Evolutionary conservation across 1,140 invertebrate genomes (phyloP).

Genomic region (Periplaneta americana): DNA sequence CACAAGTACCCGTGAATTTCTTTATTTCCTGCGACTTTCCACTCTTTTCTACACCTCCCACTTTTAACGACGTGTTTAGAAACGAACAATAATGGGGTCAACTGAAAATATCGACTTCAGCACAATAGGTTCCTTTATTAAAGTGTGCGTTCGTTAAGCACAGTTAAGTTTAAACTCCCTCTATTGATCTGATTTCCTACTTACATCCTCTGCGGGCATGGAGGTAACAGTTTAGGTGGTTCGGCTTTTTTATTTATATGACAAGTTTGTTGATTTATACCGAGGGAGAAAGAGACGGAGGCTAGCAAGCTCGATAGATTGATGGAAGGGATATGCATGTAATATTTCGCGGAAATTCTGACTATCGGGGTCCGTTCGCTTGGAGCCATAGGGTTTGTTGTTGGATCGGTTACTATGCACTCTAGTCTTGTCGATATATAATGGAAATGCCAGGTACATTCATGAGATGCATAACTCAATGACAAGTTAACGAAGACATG

Average conservation of each 20-base stretch:
- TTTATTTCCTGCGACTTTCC: too few species aligned
- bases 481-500: background rate
- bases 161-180: background rate
- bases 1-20: too few species aligned
- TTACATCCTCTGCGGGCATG: background rate
- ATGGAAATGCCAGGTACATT: background rate
- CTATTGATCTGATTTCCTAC: background rate
- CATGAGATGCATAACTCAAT: background rate
- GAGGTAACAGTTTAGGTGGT: background rate
- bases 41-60: too few species aligned
- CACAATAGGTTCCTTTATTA: background rate
- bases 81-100: too few species aligned
- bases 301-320: background rate
- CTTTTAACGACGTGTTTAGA: too few species aligned
- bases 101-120: too few species aligned
- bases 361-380: background rate
- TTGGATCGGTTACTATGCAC: background rate
- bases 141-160: background rate
- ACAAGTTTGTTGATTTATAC: background rate
- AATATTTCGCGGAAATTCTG: background rate
- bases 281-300: background rate
- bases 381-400: background rate
- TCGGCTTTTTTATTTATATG: background rate
- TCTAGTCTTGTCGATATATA: background rate
- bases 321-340: background rate